A percentile compares a stretch with the other conserved stretches of the same genome.
Conservation (phyloP, 2,888 invertebrate species). For the Congeria kusceri region DNA sequence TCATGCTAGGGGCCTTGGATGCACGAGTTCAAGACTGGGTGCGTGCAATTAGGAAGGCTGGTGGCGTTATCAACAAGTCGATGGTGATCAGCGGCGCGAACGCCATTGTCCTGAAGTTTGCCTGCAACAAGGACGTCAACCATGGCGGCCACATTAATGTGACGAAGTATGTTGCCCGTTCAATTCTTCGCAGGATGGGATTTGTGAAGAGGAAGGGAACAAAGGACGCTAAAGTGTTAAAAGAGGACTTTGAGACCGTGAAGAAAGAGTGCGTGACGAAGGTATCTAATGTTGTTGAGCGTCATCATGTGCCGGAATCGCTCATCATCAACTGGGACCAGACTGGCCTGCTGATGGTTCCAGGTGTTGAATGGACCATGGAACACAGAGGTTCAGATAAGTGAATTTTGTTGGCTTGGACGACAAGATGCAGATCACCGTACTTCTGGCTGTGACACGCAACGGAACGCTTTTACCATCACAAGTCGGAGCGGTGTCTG, state of each 20-base stretch:
- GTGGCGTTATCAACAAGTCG: conserved; percentile 16
- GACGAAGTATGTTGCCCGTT: conserved; percentile 37
- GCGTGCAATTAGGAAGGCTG: neutral
- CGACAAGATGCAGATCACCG: conserved; percentile 62
- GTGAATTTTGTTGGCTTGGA: conserved; percentile 49
- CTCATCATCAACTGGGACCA: too few species aligned
- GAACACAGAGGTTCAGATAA: too few species aligned
- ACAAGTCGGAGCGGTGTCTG: conserved; percentile 56
- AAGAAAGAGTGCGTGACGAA: conserved; percentile 23
- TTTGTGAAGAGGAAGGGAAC: conserved; percentile 53
- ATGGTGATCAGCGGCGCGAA: conserved; percentile 12
- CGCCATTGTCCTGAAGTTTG: conserved; percentile 36
- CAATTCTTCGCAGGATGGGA: conserved; percentile 46
- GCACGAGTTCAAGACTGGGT: conserved; percentile 24
- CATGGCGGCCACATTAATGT: conserved; percentile 45
- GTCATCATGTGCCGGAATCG: too few species aligned
- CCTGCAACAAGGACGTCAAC: conserved; percentile 13
- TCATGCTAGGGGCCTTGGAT: conserved; percentile 9
- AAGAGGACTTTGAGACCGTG: too few species aligned
- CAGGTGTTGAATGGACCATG: too few species aligned
- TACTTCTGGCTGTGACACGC: conserved; percentile 41
- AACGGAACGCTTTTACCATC: conserved; percentile 57
- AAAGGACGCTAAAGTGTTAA: conserved; percentile 42
- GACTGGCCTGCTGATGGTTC: too few species aligned
- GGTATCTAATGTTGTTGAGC: conserved; percentile 25